phyloP scores from a whole-genome alignment of 2,888 invertebrate species.

The Phyto melanocephala region DNA sequence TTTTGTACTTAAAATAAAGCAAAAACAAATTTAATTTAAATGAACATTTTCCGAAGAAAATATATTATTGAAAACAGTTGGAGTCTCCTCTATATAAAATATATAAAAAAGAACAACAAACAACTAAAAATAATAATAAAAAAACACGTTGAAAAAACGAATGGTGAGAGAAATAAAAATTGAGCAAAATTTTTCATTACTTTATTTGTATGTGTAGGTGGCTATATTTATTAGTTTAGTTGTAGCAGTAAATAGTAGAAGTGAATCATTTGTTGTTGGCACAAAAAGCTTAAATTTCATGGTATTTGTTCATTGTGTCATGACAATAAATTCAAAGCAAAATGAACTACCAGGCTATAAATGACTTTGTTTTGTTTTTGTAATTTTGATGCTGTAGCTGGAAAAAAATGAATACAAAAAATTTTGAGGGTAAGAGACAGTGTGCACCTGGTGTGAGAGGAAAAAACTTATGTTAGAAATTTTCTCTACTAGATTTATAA shows the following conservation, averaged over 20 bases:
- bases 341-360: background rate
- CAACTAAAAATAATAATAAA: background rate
- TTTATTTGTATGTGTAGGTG: background rate
- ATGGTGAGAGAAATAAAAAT: no score
- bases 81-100: background rate
- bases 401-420: background rate
- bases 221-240: background rate
- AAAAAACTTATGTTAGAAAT: no score
- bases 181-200: no score
- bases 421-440: background rate
- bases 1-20: constrained; percentile 1
- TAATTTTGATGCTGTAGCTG: background rate
- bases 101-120: background rate
- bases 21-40: background rate
- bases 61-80: constrained; percentile 14
- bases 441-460: background rate
- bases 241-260: background rate
- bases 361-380: background rate
- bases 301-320: constrained; percentile 28
- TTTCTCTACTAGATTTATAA: no score
- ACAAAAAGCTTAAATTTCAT: constrained; percentile 20
- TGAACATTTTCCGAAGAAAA: constrained; percentile 3
- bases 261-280: constrained; percentile 14
- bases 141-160: no score
- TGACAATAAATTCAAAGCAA: constrained; percentile 46